Percentiles rank a stretch among this genome's conserved stretches.
Evolutionary conservation across 2,888 invertebrate species (phyloP).

Genomic region (Noctuana brunneofusca): DNA sequence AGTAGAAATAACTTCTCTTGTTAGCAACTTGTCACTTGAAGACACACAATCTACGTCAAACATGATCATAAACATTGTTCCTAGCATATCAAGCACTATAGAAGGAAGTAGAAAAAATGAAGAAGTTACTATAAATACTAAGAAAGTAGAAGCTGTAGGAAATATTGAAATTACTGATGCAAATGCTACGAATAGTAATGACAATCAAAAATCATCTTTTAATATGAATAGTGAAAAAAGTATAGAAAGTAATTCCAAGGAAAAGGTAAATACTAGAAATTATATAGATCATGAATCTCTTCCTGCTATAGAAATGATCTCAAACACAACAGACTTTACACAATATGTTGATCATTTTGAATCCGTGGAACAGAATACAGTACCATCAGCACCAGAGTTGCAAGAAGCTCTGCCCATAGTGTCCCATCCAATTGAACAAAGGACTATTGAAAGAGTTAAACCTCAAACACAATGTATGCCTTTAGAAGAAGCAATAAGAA

Average conservation of each 20-base stretch:
- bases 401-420: not conserved
- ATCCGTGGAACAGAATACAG: constrained; percentile 37
- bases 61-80: not conserved
- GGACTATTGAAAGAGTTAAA: constrained; percentile 35
- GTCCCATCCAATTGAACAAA: constrained; percentile 24
- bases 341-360: not conserved
- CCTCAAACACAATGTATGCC: constrained; percentile 58
- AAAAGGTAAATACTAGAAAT: not conserved
- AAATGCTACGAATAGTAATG: not conserved
- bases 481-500: constrained; percentile 61
- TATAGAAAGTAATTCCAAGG: not conserved
- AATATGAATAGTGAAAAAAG: not conserved
- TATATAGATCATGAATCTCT: not conserved
- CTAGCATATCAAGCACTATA: not conserved
- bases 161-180: not conserved
- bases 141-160: not conserved
- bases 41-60: constrained; percentile 9
- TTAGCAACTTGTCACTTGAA: constrained; percentile 17
- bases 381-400: constrained; percentile 67
- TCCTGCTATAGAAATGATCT: not conserved
- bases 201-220: not conserved
- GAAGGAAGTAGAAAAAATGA: constrained; percentile 10
- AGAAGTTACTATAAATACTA: not conserved
- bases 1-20: constrained; percentile 24
- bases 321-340: not conserved